phyloP scores from a whole-genome alignment of 2,797 vertebrate genomes.

The Helostoma temminkii region DNA sequence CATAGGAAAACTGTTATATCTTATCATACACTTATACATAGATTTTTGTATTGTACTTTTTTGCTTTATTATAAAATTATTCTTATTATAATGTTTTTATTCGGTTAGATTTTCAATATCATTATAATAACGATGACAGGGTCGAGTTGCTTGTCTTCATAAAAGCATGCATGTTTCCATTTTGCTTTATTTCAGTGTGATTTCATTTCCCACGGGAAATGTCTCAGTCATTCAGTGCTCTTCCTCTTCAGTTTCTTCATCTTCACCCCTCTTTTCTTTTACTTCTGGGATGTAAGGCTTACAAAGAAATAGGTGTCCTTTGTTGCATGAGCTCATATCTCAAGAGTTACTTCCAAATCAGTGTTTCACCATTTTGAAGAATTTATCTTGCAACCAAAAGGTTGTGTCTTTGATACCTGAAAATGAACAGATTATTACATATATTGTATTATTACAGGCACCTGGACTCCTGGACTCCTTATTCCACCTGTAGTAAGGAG shows the following conservation, averaged over 20 bases:
- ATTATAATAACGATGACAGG: slow-evolving; percentile 76
- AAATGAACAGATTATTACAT: slow-evolving; percentile 82
- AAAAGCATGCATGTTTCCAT: slow-evolving; percentile 86
- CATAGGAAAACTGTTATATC: slow-evolving; percentile 68
- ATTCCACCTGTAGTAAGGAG: slow-evolving; percentile 60
- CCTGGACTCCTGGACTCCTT: no score
- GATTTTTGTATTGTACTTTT: slow-evolving; percentile 52
- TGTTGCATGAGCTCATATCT: slow-evolving; percentile 70
- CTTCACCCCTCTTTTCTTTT: slow-evolving; percentile 48
- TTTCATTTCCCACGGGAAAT: slow-evolving; percentile 62
- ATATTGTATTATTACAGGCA: slow-evolving; percentile 76
- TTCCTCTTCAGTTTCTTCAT: slow-evolving; percentile 47
- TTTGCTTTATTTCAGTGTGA: slow-evolving; percentile 54
- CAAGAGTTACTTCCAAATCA: slow-evolving; percentile 52
- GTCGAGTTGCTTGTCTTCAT: slow-evolving; percentile 75
- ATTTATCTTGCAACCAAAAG: slow-evolving; percentile 62
- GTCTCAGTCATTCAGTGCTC: slow-evolving; percentile 52
- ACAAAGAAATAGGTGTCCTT: slow-evolving; percentile 76
- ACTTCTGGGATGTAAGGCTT: slow-evolving; percentile 82
- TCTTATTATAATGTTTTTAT: slow-evolving; percentile 75
- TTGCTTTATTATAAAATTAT: slow-evolving; percentile 81
- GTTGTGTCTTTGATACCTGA: slow-evolving; percentile 82
- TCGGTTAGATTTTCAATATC: slow-evolving; percentile 74
- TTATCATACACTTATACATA: slow-evolving; percentile 79
- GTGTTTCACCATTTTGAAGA: slow-evolving; percentile 53